Base-by-base conservation (phyloP, 2,113 vertebrate genomes). In the Menidia beryllina region DNA sequence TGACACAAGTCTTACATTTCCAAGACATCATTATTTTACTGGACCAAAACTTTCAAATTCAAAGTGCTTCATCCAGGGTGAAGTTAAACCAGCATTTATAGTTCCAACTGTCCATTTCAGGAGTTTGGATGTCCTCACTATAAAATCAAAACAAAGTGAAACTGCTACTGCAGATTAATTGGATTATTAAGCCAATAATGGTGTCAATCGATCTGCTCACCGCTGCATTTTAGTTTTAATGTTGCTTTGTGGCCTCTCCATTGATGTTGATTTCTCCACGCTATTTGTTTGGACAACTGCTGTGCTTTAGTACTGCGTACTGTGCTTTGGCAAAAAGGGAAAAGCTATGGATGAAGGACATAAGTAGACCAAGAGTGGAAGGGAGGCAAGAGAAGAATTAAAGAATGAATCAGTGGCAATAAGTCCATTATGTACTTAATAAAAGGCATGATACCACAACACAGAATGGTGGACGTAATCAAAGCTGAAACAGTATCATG, bases 31-130 rank as follows among this genome's bases (percentile, higher is more conserved):
- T n/a, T n/a, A n/a, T n/a, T n/a, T n/a, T n/a, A n/a, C 63, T 55
- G 23, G 51, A 47, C 30, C 45, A n/a, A 19, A 27, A 20, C 19
- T 47, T 55, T 55, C 38, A 24, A 55, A 14, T 48, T 67, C 6
- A 36, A 48, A 15, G 52, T 56, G 52, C 24, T 54, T 45, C 50
- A 55, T 54, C 45, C 24, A 45, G 48, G 52, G 34, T 47, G 41
- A 23, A 6, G 8, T 47, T 47, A 45, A 55, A 34, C 7, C 34
- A 53, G 49, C 19, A 20, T 27, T n/a, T 39, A 41, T 4, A 20
- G 24, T 47, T n/a, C 38, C 27, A 27, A 27, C n/a, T 53, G 19
- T 43, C 3, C 19, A 21, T 52, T 51, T 52, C 38, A 41, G 61
- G 3, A 39, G 51, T 20, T 10, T 45, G 6, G 41, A 19, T 45